phyloP scores from a whole-genome alignment of 1,140 invertebrate species.

The Drosophila nigrodunni region DNA sequence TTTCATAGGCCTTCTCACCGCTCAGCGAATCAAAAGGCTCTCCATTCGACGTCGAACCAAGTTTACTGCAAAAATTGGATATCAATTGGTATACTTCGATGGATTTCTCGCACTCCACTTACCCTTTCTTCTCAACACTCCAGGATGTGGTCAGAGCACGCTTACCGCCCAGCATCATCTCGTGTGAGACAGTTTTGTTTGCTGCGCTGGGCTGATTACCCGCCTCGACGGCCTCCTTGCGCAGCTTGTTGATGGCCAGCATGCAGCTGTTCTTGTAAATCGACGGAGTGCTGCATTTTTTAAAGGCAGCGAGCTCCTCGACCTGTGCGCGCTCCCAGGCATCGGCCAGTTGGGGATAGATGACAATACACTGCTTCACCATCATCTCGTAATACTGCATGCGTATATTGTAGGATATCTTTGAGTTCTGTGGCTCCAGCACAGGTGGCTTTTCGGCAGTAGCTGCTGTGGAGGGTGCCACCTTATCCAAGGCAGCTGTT shows the following conservation, averaged over 20 bases:
- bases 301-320: slow-evolving; percentile 92
- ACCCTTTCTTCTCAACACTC: slow-evolving; percentile 87
- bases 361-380: slow-evolving; percentile 93
- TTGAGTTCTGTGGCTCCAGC: slow-evolving; percentile 90
- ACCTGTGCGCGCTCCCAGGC: slow-evolving; percentile 89
- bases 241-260: slow-evolving; percentile 90
- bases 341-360: slow-evolving; percentile 89
- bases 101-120: slow-evolving; percentile 18
- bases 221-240: slow-evolving; percentile 87
- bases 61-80: slow-evolving; percentile 39
- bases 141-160: slow-evolving; percentile 87
- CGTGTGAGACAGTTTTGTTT: slow-evolving; percentile 87
- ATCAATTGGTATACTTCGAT: neutral
- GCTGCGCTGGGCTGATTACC: slow-evolving; percentile 70
- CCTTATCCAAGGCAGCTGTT: slow-evolving; percentile 57
- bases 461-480: slow-evolving; percentile 37
- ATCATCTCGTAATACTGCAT: slow-evolving; percentile 94
- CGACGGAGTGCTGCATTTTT: slow-evolving; percentile 90
- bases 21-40: slow-evolving; percentile 74
- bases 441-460: slow-evolving; percentile 85
- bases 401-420: slow-evolving; percentile 93
- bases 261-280: slow-evolving; percentile 95
- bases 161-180: slow-evolving; percentile 88
- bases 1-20: slow-evolving; percentile 76
- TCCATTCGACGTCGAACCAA: slow-evolving; percentile 16